Base-by-base conservation (phyloP, 1,140 invertebrate species). In the Sminthurides bifidus region DNA sequence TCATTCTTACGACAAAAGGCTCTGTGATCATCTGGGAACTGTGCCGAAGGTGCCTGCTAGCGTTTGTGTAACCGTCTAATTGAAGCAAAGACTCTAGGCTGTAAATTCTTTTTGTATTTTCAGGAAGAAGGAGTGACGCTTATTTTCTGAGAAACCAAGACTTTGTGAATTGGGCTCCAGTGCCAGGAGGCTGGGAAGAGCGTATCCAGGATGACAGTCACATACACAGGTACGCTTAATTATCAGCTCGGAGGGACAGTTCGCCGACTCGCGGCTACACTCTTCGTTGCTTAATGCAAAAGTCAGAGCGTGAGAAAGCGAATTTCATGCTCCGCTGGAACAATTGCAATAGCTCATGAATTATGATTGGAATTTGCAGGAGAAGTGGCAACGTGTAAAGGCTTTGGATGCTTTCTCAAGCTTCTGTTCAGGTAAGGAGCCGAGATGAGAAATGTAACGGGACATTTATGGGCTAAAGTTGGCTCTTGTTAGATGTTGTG, bases 131-230 rank as follows among this genome's bases (percentile, higher is more conserved):
- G n/a, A n/a, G n/a, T n/a, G n/a, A n/a, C n/a, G n/a, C n/a, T n/a
- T n/a, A n/a, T n/a, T n/a, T n/a, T n/a, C n/a, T n/a, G n/a, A n/a
- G n/a, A n/a, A n/a, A n/a, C n/a, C n/a, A n/a, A n/a, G n/a, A n/a
- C n/a, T n/a, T n/a, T n/a, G n/a, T n/a, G n/a, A n/a, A n/a, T n/a
- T n/a, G n/a, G n/a, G n/a, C n/a, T n/a, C n/a, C n/a, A n/a, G n/a
- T n/a, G n/a, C n/a, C n/a, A n/a, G n/a, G n/a, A n/a, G n/a, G n/a
- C n/a, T n/a, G n/a, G n/a, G n/a, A n/a, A n/a, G n/a, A n/a, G n/a
- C n/a, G n/a, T n/a, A n/a, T n/a, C n/a, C n/a, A n/a, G n/a, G n/a
- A 90, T 91, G 87, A 91, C 87, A 59, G 84, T 92, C 19, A 84
- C 84, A 0, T 92, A 92, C 63, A 90, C 44, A 46, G 44, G 44